Evolutionary conservation across 2,888 invertebrate genomes (phyloP).

Genomic region (Plebejus melissa): DNA sequence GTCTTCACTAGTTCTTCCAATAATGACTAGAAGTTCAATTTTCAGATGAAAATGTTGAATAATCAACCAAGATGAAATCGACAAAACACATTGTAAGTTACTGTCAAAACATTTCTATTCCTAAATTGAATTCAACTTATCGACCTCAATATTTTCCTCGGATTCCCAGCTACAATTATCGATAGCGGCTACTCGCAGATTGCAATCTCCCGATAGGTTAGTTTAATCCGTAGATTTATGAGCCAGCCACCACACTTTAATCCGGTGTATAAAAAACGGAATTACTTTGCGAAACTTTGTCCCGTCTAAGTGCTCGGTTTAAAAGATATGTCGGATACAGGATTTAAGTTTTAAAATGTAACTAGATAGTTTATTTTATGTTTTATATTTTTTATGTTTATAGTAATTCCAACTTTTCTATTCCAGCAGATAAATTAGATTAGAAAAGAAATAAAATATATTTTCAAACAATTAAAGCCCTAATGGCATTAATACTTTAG

Average conservation of each 20-base stretch:
- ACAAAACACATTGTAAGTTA: background rate
- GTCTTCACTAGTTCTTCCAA: background rate
- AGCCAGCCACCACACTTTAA: conserved; percentile 62
- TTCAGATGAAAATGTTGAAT: background rate
- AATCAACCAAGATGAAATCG: background rate
- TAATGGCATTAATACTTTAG: too few relatives aligned
- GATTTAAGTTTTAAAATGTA: conserved; percentile 20
- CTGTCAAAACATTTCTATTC: conserved; percentile 28
- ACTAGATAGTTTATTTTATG: background rate
- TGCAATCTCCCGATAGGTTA: conserved; percentile 68
- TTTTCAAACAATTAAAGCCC: too few relatives aligned
- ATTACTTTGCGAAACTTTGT: conserved; percentile 37
- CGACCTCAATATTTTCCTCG: conserved; percentile 38
- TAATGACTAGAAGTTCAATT: background rate
- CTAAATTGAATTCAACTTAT: conserved; percentile 39
- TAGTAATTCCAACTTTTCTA: too few relatives aligned
- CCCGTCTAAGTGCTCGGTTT: conserved; percentile 20
- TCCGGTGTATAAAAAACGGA: conserved; percentile 57
- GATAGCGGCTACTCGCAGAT: conserved; percentile 59
- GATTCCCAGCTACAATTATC: conserved; percentile 62
- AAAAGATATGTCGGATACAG: conserved; percentile 9
- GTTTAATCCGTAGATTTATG: conserved; percentile 73
- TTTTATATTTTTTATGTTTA: background rate
- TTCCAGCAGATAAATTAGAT: too few relatives aligned
- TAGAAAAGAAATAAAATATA: too few relatives aligned